Evolutionary conservation across 1,140 invertebrate genomes (phyloP), one percentile per base, ranked within the genome.

Genomic region (Diuraphis noxia): DNA sequence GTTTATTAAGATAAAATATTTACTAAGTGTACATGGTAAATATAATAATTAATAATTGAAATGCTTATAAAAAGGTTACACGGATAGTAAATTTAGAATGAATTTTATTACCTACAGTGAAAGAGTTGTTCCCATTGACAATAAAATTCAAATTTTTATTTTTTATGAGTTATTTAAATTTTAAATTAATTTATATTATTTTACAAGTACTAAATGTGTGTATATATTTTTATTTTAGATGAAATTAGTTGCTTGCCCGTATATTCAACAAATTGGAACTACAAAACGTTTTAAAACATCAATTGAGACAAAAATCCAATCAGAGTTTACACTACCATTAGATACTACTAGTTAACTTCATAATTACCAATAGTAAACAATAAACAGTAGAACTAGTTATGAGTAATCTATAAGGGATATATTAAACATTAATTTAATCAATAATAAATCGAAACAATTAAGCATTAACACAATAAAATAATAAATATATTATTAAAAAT

Each of bases 221-320:
- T 56, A n/a, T n/a, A n/a, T 23, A 43, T 79, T 46, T 46, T 13
- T 23, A 79, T 89, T 89, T 49, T 82, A 91, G 89, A 91, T 91
- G 89, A 91, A 91, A 81, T 52, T 91, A 91, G 43, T 81, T 49
- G 43, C 89, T 91, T 91, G 89, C 82, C 89, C 72, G 40, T 91
- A 91, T 49, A 52, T 82, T 30, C 63, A 91, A 17, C 41, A 91
- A 81, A 81, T 81, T 34, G 89, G 89, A 49, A 46, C 34, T 81
- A 91, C 77, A 81, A 79, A 34, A 52, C 89, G 46, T 91, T 91
- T 91, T 82, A 91, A 91, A 36, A 82, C 89, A 79, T 91, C 89
- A 36, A 91, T 91, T 1, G 89, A 91, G 23, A 91, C 77, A 52
- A 46, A 36, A 82, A 82, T 91, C 8, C 43, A 91, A 49, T 34